Conservation (phyloP, 1,140 invertebrate genomes). For the Drosophila gunungcola region DNA sequence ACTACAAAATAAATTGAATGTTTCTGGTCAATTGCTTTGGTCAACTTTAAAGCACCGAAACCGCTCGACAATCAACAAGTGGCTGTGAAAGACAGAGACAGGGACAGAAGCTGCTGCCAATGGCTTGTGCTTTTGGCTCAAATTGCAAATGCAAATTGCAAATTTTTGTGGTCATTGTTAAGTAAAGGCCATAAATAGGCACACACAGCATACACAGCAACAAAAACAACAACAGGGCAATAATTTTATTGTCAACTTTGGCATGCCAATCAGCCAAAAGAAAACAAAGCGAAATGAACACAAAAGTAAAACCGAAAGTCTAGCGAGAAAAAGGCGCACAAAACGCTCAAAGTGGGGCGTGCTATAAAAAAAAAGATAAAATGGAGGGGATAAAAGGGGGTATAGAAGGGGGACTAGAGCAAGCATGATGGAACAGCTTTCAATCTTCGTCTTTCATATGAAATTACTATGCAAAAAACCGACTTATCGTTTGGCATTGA, state of each 20-base stretch:
- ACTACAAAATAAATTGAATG: constrained; percentile 37
- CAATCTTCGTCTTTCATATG: constrained; percentile 36
- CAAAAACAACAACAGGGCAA: constrained; percentile 52
- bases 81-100: constrained; percentile 15
- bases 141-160: constrained; percentile 80
- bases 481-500: constrained; percentile 50
- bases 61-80: constrained; percentile 38
- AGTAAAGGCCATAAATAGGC: constrained; percentile 77
- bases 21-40: constrained; percentile 61
- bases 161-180: constrained; percentile 81
- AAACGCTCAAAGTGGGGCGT: constrained; percentile 28
- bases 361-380: constrained; percentile 13
- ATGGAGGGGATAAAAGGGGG: background rate
- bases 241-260: constrained; percentile 80
- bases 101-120: constrained; percentile 4
- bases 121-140: constrained; percentile 50
- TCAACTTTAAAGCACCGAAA: constrained; percentile 49
- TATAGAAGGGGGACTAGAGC: background rate
- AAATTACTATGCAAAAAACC: constrained; percentile 41
- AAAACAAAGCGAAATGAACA: constrained; percentile 20
- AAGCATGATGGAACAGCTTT: constrained; percentile 40
- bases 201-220: constrained; percentile 23
- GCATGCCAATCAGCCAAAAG: constrained; percentile 44
- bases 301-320: constrained; percentile 47
- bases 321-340: constrained; percentile 31